Evolutionary conservation across 2,113 vertebrate genomes (phyloP), one percentile per base, ranked within the genome.

Genomic region (Muscicapa adusta): DNA sequence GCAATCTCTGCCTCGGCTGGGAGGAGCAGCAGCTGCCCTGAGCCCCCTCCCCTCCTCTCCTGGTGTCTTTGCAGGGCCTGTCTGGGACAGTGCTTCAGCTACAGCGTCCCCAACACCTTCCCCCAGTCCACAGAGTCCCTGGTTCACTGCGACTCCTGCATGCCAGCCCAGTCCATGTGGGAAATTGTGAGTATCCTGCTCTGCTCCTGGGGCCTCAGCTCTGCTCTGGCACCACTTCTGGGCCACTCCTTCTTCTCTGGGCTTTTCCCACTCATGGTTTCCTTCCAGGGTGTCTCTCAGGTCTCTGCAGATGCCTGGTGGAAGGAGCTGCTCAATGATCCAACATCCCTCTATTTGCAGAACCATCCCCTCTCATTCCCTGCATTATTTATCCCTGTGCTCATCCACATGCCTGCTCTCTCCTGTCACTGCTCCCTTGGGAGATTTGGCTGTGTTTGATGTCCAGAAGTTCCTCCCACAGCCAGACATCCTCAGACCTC

Each of bases 51-150:
- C 72, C 45, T 51, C 22, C 68, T 9, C 45, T 51, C 22, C 68
- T 9, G 38, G 18, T 88, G 60, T 58, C 93, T 68, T 67, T 24
- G 11, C 98, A 99, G 99, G 97, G 99, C 99, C 17, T 99, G 99
- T 87, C 98, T 99, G 94, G 99, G 99, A 53, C 99, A 99, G 98
- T 99, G 99, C 72, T 99, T 99, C 98, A 99, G 99, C 96, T 99
- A 99, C 98, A 99, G 99, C 2, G 99, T 99, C 53, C 99, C 99
- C 96, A 99, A 99, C 98, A 99, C 99, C 20, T 99, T 99, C 95
- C 99, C 99, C 8, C 99, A 99, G 98, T 99, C 99, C 23, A 99
- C 99, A 0, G 99, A 99, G 98, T 99, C 99, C 72, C 98, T 99
- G 98, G 98, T 99, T 36, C 99, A 99, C 98, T 99, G 99, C 8